Conservation (phyloP, 1,140 invertebrate species). For the Radopholus similis region DNA sequence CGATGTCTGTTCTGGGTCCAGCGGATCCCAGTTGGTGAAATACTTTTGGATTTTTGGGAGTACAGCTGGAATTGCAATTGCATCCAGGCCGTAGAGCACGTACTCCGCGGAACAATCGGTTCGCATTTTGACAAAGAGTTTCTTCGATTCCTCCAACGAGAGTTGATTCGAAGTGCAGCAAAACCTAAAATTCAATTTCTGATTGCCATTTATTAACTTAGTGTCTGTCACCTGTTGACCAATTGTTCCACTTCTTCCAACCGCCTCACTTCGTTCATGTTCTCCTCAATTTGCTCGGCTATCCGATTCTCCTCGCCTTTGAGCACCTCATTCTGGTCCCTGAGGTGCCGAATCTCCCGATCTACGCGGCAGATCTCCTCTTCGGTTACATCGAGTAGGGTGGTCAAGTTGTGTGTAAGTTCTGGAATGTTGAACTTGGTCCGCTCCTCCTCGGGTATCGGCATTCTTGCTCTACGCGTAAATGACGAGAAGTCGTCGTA, state of each 20-base stretch:
- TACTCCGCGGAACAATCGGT: conserved; percentile 65
- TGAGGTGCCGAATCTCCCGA: conserved; percentile 72
- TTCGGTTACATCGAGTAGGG: conserved; percentile 77
- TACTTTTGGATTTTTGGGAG: conserved; percentile 52
- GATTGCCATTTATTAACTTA: neutral
- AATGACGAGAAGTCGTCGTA: conserved; percentile 67
- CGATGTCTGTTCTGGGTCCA: conserved; percentile 65
- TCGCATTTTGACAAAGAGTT: conserved; percentile 73
- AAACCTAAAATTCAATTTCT: neutral
- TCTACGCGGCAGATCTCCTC: conserved; percentile 88
- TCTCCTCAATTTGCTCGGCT: conserved; percentile 62
- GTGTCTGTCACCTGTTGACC: conserved; percentile 15
- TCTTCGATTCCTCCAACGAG: conserved; percentile 69
- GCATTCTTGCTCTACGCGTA: conserved; percentile 33
- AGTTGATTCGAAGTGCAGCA: neutral
- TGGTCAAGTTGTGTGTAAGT: conserved; percentile 82
- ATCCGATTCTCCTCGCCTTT: conserved; percentile 66
- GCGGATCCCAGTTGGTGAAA: conserved; percentile 72
- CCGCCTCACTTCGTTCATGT: conserved; percentile 16
- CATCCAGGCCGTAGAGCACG: conserved; percentile 63
- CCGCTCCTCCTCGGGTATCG: conserved; percentile 36
- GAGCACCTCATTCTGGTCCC: conserved; percentile 69
- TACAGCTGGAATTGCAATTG: conserved; percentile 63
- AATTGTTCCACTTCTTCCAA: conserved; percentile 34
- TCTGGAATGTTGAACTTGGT: conserved; percentile 73